Base-by-base conservation (phyloP, 2,888 invertebrate genomes). In the Lasioglossum calceatum region DNA sequence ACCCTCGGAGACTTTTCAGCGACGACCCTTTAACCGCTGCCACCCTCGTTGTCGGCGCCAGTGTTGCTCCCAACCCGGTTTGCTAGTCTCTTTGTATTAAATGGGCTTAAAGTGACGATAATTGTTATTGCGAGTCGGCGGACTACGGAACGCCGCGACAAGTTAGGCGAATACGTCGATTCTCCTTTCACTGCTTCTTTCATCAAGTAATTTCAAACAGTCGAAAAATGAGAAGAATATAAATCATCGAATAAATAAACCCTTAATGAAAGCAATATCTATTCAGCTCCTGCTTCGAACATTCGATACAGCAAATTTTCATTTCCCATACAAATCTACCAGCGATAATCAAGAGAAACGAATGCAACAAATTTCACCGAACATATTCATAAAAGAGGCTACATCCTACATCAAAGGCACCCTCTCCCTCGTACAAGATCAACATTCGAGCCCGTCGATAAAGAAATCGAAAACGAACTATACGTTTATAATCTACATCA, bases 1-100 rank as follows among this genome's bases (percentile, higher is more conserved):
- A 70, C 81, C 54, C 75, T 72, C 72, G 32, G 58, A 47, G 77
- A 79, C 54, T 80, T 90, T 58, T 64, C 77, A 58, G 72, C 70
- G 5, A 61, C 85, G 74, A 70, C 27, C 64, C 80, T 67, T 67
- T 85, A 70, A 70, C 71, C 61, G 73, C 77, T 50, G 16, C 7
- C 61, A 32, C 12, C 64, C 39, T 61, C 67, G 61, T 47, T 42
- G 73, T 42, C 75, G 61, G 44, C 54, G 39, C 67, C 73, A 47
- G 61, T 36, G 70, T 77, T 54, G 64, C 54, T 74, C 44, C n/a
- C 32, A n/a, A 54, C 64, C 10, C 54, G 3, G 42, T 58, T 44
- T 23, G 19, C 36, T 8, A 64, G 61, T 44, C 39, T 39, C 54
- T 72, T 47, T 42, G 50, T 76, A 50, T n/a, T 61, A 47, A 80